These are phyloP conservation scores for Eudyptes chrysolophus DNA, from an alignment of 2,113 vertebrate species.

Conservation along the genomic window DNA sequence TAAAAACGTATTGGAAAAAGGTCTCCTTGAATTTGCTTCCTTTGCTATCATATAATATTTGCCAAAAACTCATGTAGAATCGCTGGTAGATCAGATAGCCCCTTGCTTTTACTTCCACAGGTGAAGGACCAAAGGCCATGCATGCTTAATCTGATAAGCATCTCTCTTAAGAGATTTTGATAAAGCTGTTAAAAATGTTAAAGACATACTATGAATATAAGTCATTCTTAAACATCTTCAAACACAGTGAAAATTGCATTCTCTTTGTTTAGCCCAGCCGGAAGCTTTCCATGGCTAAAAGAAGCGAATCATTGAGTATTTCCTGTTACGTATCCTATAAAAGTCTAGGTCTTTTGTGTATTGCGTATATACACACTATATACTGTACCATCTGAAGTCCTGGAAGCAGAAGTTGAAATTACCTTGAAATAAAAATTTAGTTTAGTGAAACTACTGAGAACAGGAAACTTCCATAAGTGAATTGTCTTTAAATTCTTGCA, in stretches of 20 bases:
- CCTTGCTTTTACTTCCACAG: neutral
- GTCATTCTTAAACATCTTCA: neutral
- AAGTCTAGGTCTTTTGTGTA: neutral
- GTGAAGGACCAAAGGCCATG: neutral
- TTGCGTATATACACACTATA: fast-evolving
- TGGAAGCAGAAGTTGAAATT: neutral
- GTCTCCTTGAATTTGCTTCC: neutral
- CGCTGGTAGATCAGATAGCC: fast-evolving
- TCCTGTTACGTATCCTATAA: neutral
- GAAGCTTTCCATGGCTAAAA: neutral
- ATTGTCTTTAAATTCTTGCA: neutral
- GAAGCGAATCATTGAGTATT: neutral
- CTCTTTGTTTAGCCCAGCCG: neutral
- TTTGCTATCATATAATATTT: neutral
- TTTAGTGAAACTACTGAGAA: neutral
- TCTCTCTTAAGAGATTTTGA: neutral
- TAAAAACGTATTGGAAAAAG: neutral
- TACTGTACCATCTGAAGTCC: neutral
- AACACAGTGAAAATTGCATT: neutral
- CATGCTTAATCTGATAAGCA: neutral
- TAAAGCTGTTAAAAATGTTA: neutral
- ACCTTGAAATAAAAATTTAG: neutral
- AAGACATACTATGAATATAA: neutral
- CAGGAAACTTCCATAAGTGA: neutral
- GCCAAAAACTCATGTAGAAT: neutral